Percentiles rank a stretch among this genome's conserved stretches.
phyloP scores from a whole-genome alignment of 2,113 vertebrate species.

The Cyanistes caeruleus region DNA sequence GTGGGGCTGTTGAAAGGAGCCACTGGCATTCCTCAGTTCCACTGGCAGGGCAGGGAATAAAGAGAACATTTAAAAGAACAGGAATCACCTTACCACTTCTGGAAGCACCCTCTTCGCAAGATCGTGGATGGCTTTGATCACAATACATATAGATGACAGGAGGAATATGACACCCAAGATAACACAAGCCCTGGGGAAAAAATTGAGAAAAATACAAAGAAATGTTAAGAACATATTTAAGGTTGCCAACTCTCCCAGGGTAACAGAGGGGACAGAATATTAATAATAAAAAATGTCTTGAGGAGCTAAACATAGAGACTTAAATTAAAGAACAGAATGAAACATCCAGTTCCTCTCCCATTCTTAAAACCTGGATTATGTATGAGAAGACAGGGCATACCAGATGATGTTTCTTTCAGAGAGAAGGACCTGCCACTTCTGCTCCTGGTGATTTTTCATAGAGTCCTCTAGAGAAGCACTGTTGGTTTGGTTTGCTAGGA shows the following conservation, averaged over 20 bases:
- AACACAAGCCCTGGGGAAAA: conserved; percentile 87
- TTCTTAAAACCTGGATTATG: neutral
- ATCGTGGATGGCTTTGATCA: conserved; percentile 96
- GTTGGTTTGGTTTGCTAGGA: neutral
- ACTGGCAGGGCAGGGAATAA: neutral
- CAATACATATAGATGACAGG: conserved; percentile 93
- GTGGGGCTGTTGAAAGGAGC: neutral
- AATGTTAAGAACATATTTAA: neutral
- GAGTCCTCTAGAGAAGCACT: neutral
- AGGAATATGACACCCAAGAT: conserved; percentile 92
- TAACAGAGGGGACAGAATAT: neutral
- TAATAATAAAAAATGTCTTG: neutral
- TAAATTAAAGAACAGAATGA: neutral
- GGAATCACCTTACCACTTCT: conserved; percentile 89
- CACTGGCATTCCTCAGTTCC: neutral
- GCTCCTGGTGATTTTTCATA: neutral
- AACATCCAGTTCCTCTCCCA: neutral
- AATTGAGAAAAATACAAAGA: neutral
- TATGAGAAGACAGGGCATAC: neutral
- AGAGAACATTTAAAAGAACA: neutral
- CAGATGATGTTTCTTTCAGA: neutral
- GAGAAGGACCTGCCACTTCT: neutral
- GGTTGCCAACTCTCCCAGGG: neutral
- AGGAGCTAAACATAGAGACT: neutral
- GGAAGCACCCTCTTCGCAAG: conserved; percentile 89